Base-by-base conservation (phyloP, 2,888 invertebrate species). In the Phalangium opilio region DNA sequence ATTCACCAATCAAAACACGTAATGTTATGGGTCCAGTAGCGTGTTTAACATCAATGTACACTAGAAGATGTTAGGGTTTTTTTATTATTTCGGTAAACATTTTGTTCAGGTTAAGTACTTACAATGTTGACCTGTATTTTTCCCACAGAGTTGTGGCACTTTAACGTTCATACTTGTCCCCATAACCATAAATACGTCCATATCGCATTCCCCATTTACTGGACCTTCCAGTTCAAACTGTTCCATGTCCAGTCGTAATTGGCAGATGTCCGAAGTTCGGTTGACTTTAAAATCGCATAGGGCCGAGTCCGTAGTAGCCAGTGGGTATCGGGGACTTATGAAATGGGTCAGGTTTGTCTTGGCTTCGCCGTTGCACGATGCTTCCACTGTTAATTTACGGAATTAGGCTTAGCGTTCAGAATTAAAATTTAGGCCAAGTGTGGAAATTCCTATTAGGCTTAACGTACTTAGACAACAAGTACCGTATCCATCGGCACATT, bases 261-360 rank as follows among this genome's bases (percentile, higher is more conserved):
- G 56, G 41, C 57, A 56, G 27, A 57, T 48, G 14, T 33, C 40
- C 18, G 43, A 43, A 17, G 45, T 42, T 10, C 53, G 42, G 18
- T 51, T 43, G 8, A 57, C 33, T 17, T 51, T 53, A 8, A 57
- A 35, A 2, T 51, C 46, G 43, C 56, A 57, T 1, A 40, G 19
- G 11, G 42, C 42, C 10, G 52, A 34, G 10, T 52, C 51, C 11
- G 50, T 48, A 19, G 47, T 44, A n/a, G 43, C 48, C 11, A 50
- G 46, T 11, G 57, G 57, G 44, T 45, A 57, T 2, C 51, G 54
- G 2, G 75, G 73, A 64, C 86, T 85, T 1, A 85, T 83, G 63
- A 89, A 89, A 61, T 85, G 83, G 0, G 87, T 86, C 2, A 81
- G 79, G 62, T 89, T 89, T 61, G 83, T 81, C 1, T 75, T 71